Base-by-base conservation (phyloP, 2,888 invertebrate genomes). In the Eucriotettix oculatus region DNA sequence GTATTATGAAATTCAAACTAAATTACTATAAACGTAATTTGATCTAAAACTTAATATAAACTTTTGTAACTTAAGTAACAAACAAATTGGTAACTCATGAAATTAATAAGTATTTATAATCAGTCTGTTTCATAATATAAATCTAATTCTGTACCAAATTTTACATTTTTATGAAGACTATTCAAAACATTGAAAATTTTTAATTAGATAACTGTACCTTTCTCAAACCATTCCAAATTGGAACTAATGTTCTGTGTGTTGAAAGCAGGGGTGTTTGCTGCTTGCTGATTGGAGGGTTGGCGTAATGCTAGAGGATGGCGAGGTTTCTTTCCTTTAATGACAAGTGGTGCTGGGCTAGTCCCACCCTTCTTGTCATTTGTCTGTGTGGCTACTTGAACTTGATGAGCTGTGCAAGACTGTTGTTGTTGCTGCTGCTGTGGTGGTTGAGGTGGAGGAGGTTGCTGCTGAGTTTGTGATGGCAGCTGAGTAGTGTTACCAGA, bases 371-470 rank as follows among this genome's bases (percentile, higher is more conserved):
- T 74, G 17, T 71, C 72, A 1, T 69, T 66, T 58, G 69, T 68
- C 64, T 79, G 79, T 7, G 82, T 83, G 16, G 80, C 80, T 16
- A 82, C 83, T 72, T 83, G 81, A 54, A 81, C 81, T 69, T 81
- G 79, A 67, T 78, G 74, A 58, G 70, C 68, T 12, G 65, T 68
- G 61, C 70, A 71, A n/a, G 67, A 60, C 40, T 70, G 56, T 65
- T 68, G 44, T 44, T 44, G 44, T 44, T 44, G 44, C 48, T 14
- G 48, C 9, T 48, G 48, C 48, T 48, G 48, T 7, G 48, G n/a
- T 48, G 12, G 48, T 48, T 48, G 48, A 14, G 12, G 48, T n/a
- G 12, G 48, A 14, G 12, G 48, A 14, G n/a, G 14, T 48, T 48
- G 48, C 12, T 14, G 48, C 48, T 48, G 48, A 48, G 14, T 48